Evolutionary conservation across 2,797 vertebrate species (phyloP).

Genomic region (Sebastes hopkinsi): DNA sequence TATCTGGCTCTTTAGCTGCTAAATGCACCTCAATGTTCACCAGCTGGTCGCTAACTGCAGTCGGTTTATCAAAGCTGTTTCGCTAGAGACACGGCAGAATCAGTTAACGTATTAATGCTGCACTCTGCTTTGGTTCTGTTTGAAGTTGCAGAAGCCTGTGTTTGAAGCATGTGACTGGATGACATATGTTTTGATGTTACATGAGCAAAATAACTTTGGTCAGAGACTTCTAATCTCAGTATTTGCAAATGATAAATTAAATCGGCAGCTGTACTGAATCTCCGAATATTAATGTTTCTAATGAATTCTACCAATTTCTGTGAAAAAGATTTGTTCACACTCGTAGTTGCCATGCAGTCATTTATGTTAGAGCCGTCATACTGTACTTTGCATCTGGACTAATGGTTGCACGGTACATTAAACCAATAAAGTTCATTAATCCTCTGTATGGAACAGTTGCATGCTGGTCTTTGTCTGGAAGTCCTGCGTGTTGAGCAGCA

Average conservation of each 20-base stretch:
- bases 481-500: background rate
- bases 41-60: background rate
- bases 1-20: background rate
- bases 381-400: background rate
- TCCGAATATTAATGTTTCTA: background rate
- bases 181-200: background rate
- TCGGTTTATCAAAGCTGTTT: background rate
- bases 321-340: background rate
- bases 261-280: background rate
- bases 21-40: background rate
- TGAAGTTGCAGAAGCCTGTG: background rate
- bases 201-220: background rate
- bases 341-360: background rate
- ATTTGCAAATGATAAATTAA: background rate
- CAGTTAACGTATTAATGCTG: background rate
- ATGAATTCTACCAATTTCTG: background rate
- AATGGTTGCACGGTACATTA: background rate
- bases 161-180: background rate
- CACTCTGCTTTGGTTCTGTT: background rate
- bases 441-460: background rate
- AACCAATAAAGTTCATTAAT: background rate
- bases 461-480: constrained; percentile 16
- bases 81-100: background rate
- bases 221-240: background rate
- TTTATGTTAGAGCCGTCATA: background rate